Conservation (phyloP, 2,888 invertebrate genomes). For the Molorchus minor region DNA sequence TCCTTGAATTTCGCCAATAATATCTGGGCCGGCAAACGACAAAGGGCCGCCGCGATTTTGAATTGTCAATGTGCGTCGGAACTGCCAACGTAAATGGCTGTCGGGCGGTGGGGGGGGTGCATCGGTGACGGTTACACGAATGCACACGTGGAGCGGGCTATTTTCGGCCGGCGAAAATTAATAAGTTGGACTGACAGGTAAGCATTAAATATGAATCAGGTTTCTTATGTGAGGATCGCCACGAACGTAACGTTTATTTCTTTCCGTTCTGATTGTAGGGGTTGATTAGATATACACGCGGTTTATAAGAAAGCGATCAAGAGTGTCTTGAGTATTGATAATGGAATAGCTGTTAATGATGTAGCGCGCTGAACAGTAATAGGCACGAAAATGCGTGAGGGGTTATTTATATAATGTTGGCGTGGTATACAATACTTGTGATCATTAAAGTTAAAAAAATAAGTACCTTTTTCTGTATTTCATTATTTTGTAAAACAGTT, state of each 20-base stretch:
- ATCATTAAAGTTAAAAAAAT: too few relatives aligned
- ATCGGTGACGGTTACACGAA: not conserved
- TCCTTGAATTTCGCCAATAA: conserved; percentile 42
- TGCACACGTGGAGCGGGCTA: conserved; percentile 30
- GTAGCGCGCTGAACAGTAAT: too few relatives aligned
- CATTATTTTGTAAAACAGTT: too few relatives aligned
- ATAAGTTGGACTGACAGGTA: conserved; percentile 3
- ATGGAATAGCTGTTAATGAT: too few relatives aligned
- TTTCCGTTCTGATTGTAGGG: too few relatives aligned
- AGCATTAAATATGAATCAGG: conserved; percentile 7
- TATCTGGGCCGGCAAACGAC: conserved; percentile 33
- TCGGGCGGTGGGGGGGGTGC: not conserved
- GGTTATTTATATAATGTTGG: too few relatives aligned
- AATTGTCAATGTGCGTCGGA: conserved; percentile 33
- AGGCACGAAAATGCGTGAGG: too few relatives aligned
- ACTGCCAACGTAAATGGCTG: not conserved
- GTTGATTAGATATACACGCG: too few relatives aligned
- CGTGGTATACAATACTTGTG: too few relatives aligned
- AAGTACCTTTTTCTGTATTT: too few relatives aligned
- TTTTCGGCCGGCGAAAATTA: conserved; percentile 15
- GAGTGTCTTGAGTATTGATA: too few relatives aligned
- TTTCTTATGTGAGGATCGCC: not conserved
- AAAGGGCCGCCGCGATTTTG: conserved; percentile 31
- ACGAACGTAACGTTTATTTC: not conserved
- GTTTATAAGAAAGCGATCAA: too few relatives aligned